Evolutionary conservation across 1,140 invertebrate species (phyloP).

Genomic region (Scaptomyza pallida): DNA sequence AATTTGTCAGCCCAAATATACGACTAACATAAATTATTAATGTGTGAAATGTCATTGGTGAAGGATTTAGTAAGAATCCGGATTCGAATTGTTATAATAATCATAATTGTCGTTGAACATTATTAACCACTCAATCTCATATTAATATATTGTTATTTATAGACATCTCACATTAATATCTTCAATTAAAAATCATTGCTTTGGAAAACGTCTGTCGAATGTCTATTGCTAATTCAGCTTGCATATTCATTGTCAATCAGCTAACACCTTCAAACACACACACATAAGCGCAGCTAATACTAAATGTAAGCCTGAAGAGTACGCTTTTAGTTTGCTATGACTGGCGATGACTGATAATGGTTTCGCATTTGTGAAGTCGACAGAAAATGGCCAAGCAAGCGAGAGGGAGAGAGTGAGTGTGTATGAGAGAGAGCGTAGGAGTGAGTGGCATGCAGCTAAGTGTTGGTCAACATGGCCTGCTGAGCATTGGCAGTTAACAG

Average conservation of each 20-base stretch:
- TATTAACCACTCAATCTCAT: background rate
- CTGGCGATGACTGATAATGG: constrained; percentile 34
- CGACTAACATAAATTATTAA: background rate
- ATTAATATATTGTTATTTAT: background rate
- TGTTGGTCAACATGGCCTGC: constrained; percentile 32
- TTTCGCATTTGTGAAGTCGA: constrained; percentile 30
- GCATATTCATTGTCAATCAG: constrained; percentile 11
- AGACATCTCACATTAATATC: background rate
- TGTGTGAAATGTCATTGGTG: background rate
- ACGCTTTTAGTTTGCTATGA: background rate
- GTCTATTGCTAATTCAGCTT: constrained; percentile 1
- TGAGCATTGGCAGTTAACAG: constrained; percentile 52
- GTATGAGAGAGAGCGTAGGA: too few relatives aligned
- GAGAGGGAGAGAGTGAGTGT: too few relatives aligned
- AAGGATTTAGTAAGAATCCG: background rate
- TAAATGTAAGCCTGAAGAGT: background rate
- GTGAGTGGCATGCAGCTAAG: constrained; percentile 31
- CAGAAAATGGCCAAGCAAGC: constrained; percentile 12
- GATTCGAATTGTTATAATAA: background rate
- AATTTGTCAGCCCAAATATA: too few relatives aligned
- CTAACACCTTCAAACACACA: background rate
- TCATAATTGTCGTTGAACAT: background rate
- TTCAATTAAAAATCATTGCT: background rate
- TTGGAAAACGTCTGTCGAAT: background rate
- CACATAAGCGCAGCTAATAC: background rate